Conservation (phyloP, 2,888 invertebrate genomes). For the Cryptosula pallasiana region DNA sequence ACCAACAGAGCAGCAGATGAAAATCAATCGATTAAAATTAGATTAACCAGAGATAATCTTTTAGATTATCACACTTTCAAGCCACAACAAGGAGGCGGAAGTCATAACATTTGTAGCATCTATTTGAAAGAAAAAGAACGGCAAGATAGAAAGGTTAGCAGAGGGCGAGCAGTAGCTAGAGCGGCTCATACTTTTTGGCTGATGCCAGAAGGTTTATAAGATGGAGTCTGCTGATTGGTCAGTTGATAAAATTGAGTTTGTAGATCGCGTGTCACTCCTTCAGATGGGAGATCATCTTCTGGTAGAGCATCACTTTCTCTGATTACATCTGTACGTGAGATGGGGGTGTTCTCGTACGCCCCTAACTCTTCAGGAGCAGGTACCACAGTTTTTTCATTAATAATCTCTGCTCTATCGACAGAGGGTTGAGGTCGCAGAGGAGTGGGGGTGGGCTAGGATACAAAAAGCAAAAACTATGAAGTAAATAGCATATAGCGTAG, state of each 20-base stretch:
- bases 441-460: constrained; percentile 4
- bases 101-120: too few species aligned
- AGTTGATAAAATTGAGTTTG: neutral
- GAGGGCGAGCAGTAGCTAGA: too few species aligned
- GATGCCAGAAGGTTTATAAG: constrained; percentile 19
- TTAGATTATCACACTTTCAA: too few species aligned
- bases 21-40: too few species aligned
- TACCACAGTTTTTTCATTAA: neutral
- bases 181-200: neutral
- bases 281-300: neutral
- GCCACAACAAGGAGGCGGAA: too few species aligned
- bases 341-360: constrained; percentile 17
- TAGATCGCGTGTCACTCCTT: constrained; percentile 7
- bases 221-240: neutral
- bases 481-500: too few species aligned
- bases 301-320: constrained; percentile 11
- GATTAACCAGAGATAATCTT: too few species aligned
- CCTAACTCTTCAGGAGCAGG: constrained; percentile 11
- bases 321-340: constrained; percentile 13
- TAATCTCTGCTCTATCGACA: neutral
- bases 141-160: too few species aligned
- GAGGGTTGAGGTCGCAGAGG: neutral
- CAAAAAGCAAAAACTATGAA: too few species aligned
- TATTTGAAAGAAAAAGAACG: too few species aligned
- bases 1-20: too few species aligned